Evolutionary conservation across 2,888 invertebrate species (phyloP).

Genomic region (Drosophila formosana): DNA sequence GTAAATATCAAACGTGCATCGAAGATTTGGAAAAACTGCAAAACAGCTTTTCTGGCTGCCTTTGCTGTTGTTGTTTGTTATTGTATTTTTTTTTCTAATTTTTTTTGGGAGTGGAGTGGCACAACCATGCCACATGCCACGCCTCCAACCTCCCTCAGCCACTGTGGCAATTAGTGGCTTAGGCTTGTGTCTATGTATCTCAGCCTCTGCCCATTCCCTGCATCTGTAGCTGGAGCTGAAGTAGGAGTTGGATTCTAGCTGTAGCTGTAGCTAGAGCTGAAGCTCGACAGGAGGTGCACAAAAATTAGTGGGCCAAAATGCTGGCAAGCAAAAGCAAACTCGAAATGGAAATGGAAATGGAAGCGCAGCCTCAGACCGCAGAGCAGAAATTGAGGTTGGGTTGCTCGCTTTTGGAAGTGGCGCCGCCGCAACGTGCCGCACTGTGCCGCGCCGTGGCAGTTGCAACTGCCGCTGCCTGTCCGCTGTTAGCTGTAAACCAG

Average conservation of each 20-base stretch:
- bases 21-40: constrained; percentile 63
- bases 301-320: constrained; percentile 51
- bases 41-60: not conserved
- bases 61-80: not conserved
- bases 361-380: constrained; percentile 34
- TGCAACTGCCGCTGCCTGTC: constrained; percentile 9
- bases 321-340: constrained; percentile 32
- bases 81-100: not conserved
- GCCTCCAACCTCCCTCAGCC: constrained; percentile 34
- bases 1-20: constrained; percentile 75
- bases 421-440: constrained; percentile 3
- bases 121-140: constrained; percentile 41
- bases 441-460: constrained; percentile 8
- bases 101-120: constrained; percentile 49
- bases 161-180: constrained; percentile 52
- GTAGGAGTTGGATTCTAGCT: not conserved
- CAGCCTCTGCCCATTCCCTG: not conserved
- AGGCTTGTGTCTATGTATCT: constrained; percentile 22
- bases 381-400: constrained; percentile 64
- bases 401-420: constrained; percentile 15
- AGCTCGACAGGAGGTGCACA: constrained; percentile 49
- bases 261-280: not conserved
- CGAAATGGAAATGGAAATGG: constrained; percentile 21
- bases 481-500: constrained; percentile 58
- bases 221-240: not conserved